Conservation (phyloP, 2,888 invertebrate genomes). For the Thymelicus sylvestris region DNA sequence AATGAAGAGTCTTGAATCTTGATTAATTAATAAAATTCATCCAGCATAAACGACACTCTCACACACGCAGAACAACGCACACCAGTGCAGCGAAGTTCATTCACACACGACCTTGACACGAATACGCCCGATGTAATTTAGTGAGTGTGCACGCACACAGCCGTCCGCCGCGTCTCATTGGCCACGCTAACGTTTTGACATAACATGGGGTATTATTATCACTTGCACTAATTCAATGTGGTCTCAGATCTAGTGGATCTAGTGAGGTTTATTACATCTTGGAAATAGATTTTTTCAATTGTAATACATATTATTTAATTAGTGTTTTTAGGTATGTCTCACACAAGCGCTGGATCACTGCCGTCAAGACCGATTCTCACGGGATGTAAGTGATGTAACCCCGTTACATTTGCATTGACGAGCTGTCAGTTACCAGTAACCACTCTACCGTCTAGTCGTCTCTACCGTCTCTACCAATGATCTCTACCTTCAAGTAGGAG, state of each 20-base stretch:
- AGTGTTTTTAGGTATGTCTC: not conserved
- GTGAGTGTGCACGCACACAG: slow-evolving; percentile 50
- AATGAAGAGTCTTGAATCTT: slow-evolving; percentile 1
- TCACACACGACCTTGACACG: slow-evolving; percentile 71
- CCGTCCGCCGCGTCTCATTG: slow-evolving; percentile 36
- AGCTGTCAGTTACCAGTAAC: too few species aligned
- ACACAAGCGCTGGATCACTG: not conserved
- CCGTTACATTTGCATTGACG: too few species aligned
- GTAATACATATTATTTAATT: not conserved
- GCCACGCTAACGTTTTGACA: slow-evolving; percentile 56
- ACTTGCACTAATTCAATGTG: slow-evolving; percentile 35
- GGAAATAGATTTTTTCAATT: slow-evolving; percentile 1
- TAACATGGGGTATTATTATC: slow-evolving; percentile 44
- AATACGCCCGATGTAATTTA: slow-evolving; percentile 54
- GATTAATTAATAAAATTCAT: slow-evolving; percentile 22
- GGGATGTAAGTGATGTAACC: too few species aligned
- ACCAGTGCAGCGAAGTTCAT: slow-evolving; percentile 55
- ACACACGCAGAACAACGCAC: slow-evolving; percentile 40
- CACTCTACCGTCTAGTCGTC: too few species aligned
- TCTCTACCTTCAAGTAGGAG: too few species aligned
- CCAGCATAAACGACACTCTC: slow-evolving; percentile 19
- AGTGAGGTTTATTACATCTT: slow-evolving; percentile 6
- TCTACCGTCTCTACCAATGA: too few species aligned
- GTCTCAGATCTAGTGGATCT: slow-evolving; percentile 23
- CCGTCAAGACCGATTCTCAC: too few species aligned